Conservation (phyloP, 53 echinoderm and acorn worm species). For the Crossaster papposus region DNA sequence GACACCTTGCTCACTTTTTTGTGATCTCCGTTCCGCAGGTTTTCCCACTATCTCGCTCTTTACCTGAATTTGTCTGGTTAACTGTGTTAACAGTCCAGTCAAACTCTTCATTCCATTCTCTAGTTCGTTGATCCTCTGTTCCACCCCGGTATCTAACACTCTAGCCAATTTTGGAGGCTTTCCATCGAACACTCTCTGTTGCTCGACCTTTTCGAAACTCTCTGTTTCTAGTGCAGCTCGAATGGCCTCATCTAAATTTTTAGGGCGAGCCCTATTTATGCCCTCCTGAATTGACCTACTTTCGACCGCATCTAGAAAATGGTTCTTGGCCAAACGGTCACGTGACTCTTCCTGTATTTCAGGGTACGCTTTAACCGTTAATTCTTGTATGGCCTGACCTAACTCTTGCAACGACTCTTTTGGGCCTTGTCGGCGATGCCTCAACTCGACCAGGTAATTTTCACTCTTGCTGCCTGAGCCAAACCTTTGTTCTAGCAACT, state of each 20-base stretch:
- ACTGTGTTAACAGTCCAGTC: not conserved
- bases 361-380: slow-evolving; percentile 13
- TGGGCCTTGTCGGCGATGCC: not conserved
- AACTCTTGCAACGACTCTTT: slow-evolving; percentile 13
- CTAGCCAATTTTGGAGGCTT: slow-evolving; percentile 2
- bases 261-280: not conserved
- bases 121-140: not conserved
- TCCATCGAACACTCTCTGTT: not conserved
- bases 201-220: not conserved
- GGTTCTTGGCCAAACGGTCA: slow-evolving; percentile 16
- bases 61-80: not conserved
- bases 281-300: slow-evolving; percentile 9
- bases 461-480: not conserved
- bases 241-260: slow-evolving; percentile 9
- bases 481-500: not conserved
- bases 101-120: not conserved
- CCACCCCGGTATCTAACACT: slow-evolving; percentile 20
- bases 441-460: slow-evolving; percentile 7
- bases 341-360: slow-evolving; percentile 13
- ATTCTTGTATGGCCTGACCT: slow-evolving; percentile 23
- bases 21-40: slow-evolving; percentile 10
- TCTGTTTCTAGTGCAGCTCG: slow-evolving; percentile 17
- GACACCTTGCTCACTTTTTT: too few relatives aligned
- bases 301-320: slow-evolving; percentile 4
- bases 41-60: slow-evolving; percentile 1